Base-by-base conservation (phyloP, 1,140 invertebrate genomes). In the Cataglyphis hispanica region DNA sequence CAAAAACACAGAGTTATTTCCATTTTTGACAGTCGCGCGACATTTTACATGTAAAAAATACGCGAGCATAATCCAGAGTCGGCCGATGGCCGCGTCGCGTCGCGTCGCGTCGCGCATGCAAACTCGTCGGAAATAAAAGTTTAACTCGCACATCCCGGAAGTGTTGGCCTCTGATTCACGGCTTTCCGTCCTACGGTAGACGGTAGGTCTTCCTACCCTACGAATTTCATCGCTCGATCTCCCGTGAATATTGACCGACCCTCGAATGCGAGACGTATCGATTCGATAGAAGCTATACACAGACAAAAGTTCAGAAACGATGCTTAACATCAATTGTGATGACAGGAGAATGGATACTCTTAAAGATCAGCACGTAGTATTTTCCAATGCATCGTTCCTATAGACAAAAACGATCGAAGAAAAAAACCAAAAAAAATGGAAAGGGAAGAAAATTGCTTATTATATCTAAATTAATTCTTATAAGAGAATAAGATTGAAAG, bases 101-200 rank as follows among this genome's bases (percentile, higher is more conserved):
- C 31, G 31, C 78, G 70, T 77, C 72, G 74, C 69, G 72, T 85
- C 87, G 87, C 50, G 60, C 72, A 84, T 64, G 86, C 53, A 70
- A 86, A 76, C 75, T 87, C 87, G 75, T 74, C 83, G 87, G 75
- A 64, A 89, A 81, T 88, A 85, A 77, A 88, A 89, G 87, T 88
- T 88, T 88, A 89, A 89, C 43, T 86, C 64, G 64, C 69, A 56
- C 46, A 60, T 76, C 66, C 77, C 58, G 86, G 61, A 83, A 56
- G 43, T 67, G 74, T 74, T 56, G 67, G 60, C 37, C 81, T 50
- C 46, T 80, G 87, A 89, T 88, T 87, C 66, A 86, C 67, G 87
- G 85, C 77, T 77, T 61, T 77, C 43, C 56, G 34, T 69, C 60
- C 46, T 53, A 16, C 78, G 87, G 87, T 89, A 88, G 86, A 85